Base-by-base conservation (phyloP, 2,797 vertebrate genomes). In the Carapus acus region DNA sequence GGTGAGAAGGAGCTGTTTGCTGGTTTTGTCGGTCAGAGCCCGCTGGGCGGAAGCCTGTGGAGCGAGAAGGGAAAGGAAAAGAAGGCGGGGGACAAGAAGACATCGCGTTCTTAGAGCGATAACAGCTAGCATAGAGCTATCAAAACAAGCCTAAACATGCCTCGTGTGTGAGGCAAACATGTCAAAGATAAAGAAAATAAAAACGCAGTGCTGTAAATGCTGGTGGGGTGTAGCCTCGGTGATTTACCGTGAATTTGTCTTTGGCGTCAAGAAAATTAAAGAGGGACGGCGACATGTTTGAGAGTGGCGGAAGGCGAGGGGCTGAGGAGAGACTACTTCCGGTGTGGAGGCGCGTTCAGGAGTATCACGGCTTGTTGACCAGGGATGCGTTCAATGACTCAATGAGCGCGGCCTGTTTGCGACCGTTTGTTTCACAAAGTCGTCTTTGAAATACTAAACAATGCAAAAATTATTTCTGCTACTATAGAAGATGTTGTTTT, bases 31-130 rank as follows among this genome's bases (percentile, higher is more conserved):
- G 63, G 50, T 74, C 33, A 97, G 75, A 8, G 93, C 91, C 27
- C 87, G 87, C 80, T 77, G 88, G 40, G 93, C 90, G 38, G 92
- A 91, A 1, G 85, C 87, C 96, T 99, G 67, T 2, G 18, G 9
- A 76, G 45, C 0, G 31, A 19, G 2, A 33, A 6, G 21, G n/a
- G n/a, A n/a, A n/a, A n/a, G n/a, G n/a, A n/a, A n/a, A n/a, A n/a
- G n/a, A n/a, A n/a, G n/a, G n/a, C n/a, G n/a, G n/a, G n/a, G n/a
- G n/a, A n/a, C n/a, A 36, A 58, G 11, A 44, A 37, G 57, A 65
- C 21, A 65, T 72, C 54, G 2, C 47, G 43, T 22, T 6, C 13
- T 3, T 3, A 61, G 2, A 7, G 8, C 12, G 2, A 34, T 4
- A 24, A 58, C 14, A 43, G 3, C 0, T 8, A 48, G 8, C 19